Conservation (phyloP, 2,888 invertebrate species). For the Eurytoma californica region DNA sequence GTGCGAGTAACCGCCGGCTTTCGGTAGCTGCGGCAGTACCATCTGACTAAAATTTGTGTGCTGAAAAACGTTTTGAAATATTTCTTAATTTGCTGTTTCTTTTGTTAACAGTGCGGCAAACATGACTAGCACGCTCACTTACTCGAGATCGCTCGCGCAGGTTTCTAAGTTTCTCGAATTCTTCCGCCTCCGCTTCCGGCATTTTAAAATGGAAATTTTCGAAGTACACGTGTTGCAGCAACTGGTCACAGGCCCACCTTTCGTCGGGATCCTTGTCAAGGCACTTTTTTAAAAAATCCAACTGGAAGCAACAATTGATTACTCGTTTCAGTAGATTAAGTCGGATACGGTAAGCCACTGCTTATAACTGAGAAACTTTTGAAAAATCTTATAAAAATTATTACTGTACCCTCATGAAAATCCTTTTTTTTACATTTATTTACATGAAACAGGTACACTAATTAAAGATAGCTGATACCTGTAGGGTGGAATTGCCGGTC, state of each 20-base stretch:
- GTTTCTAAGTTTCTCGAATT: constrained; percentile 78
- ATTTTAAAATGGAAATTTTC: constrained; percentile 90
- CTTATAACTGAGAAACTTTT: too few relatives aligned
- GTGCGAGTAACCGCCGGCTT: constrained; percentile 75
- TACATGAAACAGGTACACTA: neutral
- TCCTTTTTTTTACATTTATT: too few relatives aligned
- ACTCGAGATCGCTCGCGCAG: constrained; percentile 81
- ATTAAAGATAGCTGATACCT: constrained; percentile 59
- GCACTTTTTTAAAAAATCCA: constrained; percentile 85
- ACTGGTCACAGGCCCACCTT: constrained; percentile 93
- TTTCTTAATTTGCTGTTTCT: too few relatives aligned
- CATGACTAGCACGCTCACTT: constrained; percentile 58
- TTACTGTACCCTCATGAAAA: too few relatives aligned
- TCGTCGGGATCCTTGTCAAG: constrained; percentile 95
- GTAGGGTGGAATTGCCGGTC: constrained; percentile 75
- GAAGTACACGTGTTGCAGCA: constrained; percentile 93
- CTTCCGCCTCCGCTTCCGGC: constrained; percentile 83
- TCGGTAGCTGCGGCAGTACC: constrained; percentile 82
- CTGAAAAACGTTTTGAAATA: constrained; percentile 4
- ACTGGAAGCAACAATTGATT: constrained; percentile 58
- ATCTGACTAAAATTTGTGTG: constrained; percentile 77
- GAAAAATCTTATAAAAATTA: too few relatives aligned
- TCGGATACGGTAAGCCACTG: too few relatives aligned
- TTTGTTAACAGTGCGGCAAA: too few relatives aligned
- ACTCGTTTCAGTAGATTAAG: neutral